Evolutionary conservation across 2,113 vertebrate species (phyloP), one percentile per base, ranked within the genome.

Genomic region (Gambusia affinis): DNA sequence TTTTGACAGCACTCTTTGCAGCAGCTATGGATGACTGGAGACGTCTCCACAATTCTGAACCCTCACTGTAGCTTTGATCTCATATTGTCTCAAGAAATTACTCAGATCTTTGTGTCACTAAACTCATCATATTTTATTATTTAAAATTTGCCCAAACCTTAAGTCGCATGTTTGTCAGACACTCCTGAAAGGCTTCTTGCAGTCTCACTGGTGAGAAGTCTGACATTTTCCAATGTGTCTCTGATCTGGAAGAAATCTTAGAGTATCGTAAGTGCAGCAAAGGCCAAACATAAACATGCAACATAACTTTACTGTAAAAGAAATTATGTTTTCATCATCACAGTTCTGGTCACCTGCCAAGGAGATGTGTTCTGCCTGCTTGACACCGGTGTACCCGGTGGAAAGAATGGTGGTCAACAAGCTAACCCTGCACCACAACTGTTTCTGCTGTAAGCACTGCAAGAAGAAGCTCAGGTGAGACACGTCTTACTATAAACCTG

Each of bases 401-500:
- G 95, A 97, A 87, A 72, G 89, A 84, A 92, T 95, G 84, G 83
- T 91, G 86, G 84, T 92, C 64, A 94, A 95, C 83, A 93, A 92
- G 60, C 79, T 90, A 39, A 86, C 92, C 31, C 87, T 96, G 64
- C 96, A 97, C 83, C 85, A 0, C 73, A 93, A 87, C 0, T 96
- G 96, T 86, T 96, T 97, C 90, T 94, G 94, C 91, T 97, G 96
- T 72, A 95, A 91, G 83, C 60, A 93, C 83, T 97, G 96, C 0
- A n/a, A 92, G 66, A 96, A 89, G 92, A 95, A 94, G 83, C 92
- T 97, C 63, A 96, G 96, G 96, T 97, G 88, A 96, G 96, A 77
- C 3, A 44, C 12, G 17, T 17, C 15, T 44, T 17, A 17, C 42
- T 15, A 17, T 17, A 17, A 47, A 47, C 44, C 14, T 17, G 44